Evolutionary conservation across 1,140 invertebrate genomes (phyloP).

Genomic region (Alviniconcha marisindica): DNA sequence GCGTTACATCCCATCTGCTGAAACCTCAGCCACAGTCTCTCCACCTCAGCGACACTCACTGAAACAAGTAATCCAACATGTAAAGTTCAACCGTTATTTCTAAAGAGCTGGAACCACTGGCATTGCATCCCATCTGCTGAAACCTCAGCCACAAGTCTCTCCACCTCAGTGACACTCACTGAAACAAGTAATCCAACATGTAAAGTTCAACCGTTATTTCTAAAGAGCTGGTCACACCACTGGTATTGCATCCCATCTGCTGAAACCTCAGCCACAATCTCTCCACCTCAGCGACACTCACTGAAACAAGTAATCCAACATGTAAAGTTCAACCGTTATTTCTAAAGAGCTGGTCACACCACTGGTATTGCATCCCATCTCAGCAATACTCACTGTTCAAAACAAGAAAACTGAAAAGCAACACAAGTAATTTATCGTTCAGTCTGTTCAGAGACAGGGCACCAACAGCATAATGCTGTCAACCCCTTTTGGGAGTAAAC

Average conservation of each 20-base stretch:
- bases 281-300: constrained; percentile 73
- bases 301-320: too few species aligned
- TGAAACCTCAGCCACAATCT: constrained; percentile 71
- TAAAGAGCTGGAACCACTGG: constrained; percentile 60
- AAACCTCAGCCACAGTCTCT: constrained; percentile 71
- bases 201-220: too few species aligned
- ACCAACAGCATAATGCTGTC: too few species aligned
- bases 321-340: too few species aligned
- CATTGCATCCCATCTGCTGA: constrained; percentile 68
- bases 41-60: constrained; percentile 74
- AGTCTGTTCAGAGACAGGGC: too few species aligned
- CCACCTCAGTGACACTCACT: constrained; percentile 73
- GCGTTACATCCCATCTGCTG: constrained; percentile 69
- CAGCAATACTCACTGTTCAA: background rate
- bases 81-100: constrained; percentile 43
- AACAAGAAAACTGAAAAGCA: too few species aligned
- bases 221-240: background rate
- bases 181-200: too few species aligned
- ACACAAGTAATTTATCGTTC: too few species aligned
- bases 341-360: too few species aligned
- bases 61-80: constrained; percentile 25
- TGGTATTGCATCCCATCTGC: constrained; percentile 67
- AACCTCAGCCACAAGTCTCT: constrained; percentile 71
- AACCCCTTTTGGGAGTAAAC: too few species aligned
- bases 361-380: too few species aligned